Evolutionary conservation across 2,113 vertebrate species (phyloP).

Genomic region (Neopipo cinnamomea): DNA sequence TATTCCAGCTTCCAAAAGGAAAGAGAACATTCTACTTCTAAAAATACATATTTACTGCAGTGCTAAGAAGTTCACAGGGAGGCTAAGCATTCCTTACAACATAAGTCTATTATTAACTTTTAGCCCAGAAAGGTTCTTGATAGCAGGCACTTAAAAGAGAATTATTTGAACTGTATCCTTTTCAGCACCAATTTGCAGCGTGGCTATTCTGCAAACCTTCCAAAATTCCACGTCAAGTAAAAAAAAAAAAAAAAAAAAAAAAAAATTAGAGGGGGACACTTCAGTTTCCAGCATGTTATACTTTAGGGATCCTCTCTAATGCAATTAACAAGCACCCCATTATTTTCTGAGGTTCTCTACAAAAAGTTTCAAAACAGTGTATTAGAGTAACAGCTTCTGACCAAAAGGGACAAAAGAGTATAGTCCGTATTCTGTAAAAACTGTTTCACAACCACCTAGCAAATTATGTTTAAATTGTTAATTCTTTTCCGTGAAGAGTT

Average conservation of each 20-base stretch:
- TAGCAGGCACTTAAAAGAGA: neutral
- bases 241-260: neutral
- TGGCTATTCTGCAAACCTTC: neutral
- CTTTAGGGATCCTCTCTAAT: neutral
- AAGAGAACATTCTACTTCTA: neutral
- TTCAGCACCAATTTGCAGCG: neutral
- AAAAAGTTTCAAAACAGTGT: neutral
- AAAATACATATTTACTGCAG: neutral
- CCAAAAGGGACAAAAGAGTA: neutral
- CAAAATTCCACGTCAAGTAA: neutral
- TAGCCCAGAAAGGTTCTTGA: neutral
- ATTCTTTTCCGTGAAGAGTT: neutral
- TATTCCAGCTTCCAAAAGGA: neutral
- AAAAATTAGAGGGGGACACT: neutral
- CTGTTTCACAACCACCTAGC: neutral
- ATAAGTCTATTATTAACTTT: conserved; percentile 13
- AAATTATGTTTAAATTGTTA: neutral
- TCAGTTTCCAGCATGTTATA: neutral
- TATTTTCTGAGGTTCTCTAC: neutral
- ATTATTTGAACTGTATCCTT: neutral
- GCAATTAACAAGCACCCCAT: neutral
- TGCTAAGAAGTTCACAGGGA: conserved; percentile 18
- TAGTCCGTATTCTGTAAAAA: neutral
- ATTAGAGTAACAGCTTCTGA: neutral
- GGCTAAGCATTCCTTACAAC: conserved; percentile 27